Evolutionary conservation across 2,797 vertebrate species (phyloP).

Genomic region (Cyclura pinguis): DNA sequence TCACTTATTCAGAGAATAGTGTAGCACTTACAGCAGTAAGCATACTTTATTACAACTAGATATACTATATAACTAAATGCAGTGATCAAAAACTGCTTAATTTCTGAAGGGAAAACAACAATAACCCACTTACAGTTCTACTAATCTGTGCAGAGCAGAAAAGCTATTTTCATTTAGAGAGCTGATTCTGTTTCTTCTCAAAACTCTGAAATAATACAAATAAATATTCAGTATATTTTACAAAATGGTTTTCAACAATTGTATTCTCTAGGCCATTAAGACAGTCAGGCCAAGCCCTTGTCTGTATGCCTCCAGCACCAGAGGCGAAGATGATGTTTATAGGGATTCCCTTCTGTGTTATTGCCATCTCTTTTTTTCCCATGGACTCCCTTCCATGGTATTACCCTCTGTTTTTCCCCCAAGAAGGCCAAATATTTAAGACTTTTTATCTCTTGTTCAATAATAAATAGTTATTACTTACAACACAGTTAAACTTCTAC

Average conservation of each 20-base stretch:
- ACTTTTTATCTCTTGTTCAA: conserved; percentile 3
- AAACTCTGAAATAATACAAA: conserved; percentile 82
- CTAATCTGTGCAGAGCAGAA: conserved; percentile 88
- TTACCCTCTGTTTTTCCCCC: no score
- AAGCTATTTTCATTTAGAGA: conserved; percentile 89
- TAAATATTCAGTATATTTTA: conserved; percentile 26
- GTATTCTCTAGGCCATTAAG: not conserved
- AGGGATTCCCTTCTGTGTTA: not conserved
- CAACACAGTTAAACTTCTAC: conserved; percentile 92
- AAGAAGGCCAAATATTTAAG: not conserved
- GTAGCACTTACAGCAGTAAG: not conserved
- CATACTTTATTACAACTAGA: not conserved
- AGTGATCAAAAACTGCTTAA: not conserved
- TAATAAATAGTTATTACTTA: conserved; percentile 81
- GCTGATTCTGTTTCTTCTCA: conserved; percentile 91
- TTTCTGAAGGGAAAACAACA: not conserved
- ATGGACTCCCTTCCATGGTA: not conserved
- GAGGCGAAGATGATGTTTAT: not conserved
- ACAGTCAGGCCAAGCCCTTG: not conserved
- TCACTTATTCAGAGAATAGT: not conserved
- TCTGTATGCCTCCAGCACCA: not conserved
- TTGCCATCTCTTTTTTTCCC: no score
- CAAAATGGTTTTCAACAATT: not conserved
- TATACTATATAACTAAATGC: not conserved
- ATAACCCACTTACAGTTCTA: conserved; percentile 91